A percentile compares a stretch with the other conserved stretches of the same genome.
These are phyloP conservation scores for Ophiodon elongatus DNA, from an alignment of 2,113 vertebrate species.

Conservation along the genomic window DNA sequence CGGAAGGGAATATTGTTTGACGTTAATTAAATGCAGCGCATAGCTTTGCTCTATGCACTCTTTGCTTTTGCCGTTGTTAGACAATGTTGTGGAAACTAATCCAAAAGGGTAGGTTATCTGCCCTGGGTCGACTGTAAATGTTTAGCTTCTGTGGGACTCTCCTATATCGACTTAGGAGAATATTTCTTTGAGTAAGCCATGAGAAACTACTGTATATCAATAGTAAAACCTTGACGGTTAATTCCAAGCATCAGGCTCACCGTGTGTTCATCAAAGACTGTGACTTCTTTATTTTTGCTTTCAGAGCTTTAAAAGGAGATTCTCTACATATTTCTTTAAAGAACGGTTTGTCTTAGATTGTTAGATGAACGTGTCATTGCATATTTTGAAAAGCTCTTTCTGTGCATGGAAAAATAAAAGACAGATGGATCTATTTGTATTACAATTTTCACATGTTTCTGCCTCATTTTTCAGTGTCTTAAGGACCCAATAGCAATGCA, in stretches of 20 bases:
- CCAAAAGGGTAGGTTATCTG: neutral
- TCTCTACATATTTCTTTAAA: slow-evolving; percentile 53
- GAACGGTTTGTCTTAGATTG: slow-evolving; percentile 59
- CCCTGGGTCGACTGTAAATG: neutral
- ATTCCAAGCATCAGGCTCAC: slow-evolving; percentile 7
- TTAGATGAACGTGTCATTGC: slow-evolving; percentile 54
- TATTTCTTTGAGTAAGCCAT: slow-evolving; percentile 1
- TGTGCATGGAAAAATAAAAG: slow-evolving; percentile 74
- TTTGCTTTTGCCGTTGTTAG: neutral
- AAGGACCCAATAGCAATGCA: neutral
- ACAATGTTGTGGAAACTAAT: slow-evolving; percentile 8
- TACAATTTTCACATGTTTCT: slow-evolving; percentile 6
- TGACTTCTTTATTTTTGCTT: slow-evolving; percentile 14
- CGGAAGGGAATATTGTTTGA: neutral
- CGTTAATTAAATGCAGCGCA: neutral
- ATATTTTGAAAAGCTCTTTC: slow-evolving; percentile 61
- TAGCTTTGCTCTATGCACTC: neutral
- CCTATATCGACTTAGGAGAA: neutral
- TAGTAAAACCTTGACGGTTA: neutral
- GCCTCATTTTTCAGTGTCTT: neutral
- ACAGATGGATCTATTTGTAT: slow-evolving; percentile 53
- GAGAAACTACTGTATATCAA: slow-evolving; percentile 7
- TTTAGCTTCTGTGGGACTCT: neutral
- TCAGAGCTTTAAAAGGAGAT: slow-evolving; percentile 4
- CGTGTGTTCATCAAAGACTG: slow-evolving; percentile 21